Percentiles rank a stretch among this genome's conserved stretches.
phyloP scores from a whole-genome alignment of 2,888 invertebrate genomes.

The Caenorhabditis imperialis region DNA sequence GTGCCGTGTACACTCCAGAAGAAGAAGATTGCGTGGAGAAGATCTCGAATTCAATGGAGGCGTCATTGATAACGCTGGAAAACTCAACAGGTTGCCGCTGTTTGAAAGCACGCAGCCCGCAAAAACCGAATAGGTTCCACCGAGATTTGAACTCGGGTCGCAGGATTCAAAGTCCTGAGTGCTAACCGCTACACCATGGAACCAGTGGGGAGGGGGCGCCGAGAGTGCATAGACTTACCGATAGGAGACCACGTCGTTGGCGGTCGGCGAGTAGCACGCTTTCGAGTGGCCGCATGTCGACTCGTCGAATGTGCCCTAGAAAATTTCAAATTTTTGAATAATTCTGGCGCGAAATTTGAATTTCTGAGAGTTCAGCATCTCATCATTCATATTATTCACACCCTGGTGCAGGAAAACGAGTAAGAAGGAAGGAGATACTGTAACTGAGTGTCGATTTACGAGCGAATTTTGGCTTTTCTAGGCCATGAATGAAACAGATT shows the following conservation, averaged over 20 bases:
- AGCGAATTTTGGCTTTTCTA: too few species aligned
- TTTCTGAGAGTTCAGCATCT: too few species aligned
- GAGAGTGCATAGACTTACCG: conserved; percentile 18
- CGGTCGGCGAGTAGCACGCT: conserved; percentile 28
- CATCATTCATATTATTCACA: too few species aligned
- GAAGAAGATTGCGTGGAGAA: conserved; percentile 27
- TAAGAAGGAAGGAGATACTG: conserved; percentile 2
- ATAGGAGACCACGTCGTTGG: conserved; percentile 27
- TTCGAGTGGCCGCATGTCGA: conserved; percentile 34
- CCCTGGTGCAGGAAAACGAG: neutral
- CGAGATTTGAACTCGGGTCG: conserved; percentile 65
- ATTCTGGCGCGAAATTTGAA: too few species aligned
- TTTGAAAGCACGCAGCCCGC: neutral
- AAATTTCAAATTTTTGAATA: too few species aligned
- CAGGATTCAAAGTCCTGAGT: conserved; percentile 69
- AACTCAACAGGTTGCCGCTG: neutral
- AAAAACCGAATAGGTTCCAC: conserved; percentile 23
- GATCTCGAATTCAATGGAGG: conserved; percentile 38
- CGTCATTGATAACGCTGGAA: conserved; percentile 37
- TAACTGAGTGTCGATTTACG: too few species aligned
- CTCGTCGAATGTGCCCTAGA: conserved; percentile 43
- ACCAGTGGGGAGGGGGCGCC: neutral
- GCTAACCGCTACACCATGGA: conserved; percentile 62
- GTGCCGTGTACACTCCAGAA: conserved; percentile 45
- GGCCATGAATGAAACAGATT: too few species aligned